A percentile compares a stretch with the other conserved stretches of the same genome.
Evolutionary conservation across 2,113 vertebrate genomes (phyloP).

Genomic region (Alouatta palliata): DNA sequence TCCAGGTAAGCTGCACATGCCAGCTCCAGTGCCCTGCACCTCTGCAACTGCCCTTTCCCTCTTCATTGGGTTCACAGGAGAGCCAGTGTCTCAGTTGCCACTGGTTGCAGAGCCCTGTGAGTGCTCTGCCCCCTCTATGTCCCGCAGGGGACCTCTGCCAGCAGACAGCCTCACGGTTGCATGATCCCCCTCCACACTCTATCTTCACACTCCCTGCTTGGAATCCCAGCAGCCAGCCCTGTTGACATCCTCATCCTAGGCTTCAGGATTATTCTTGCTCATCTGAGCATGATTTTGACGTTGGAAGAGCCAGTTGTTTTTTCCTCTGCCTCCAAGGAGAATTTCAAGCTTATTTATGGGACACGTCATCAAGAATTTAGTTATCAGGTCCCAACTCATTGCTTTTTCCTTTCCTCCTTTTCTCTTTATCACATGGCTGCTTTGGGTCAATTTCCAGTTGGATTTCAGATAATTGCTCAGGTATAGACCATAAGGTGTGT

Average conservation of each 20-base stretch:
- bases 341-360: neutral
- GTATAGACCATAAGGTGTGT: neutral
- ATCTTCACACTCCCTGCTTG: neutral
- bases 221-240: neutral
- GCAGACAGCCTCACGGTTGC: neutral
- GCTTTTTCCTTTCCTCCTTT: neutral
- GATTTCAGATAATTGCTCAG: neutral
- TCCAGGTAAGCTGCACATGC: rapidly evolving
- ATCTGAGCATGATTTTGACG: neutral
- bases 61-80: neutral
- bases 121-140: neutral
- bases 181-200: rapidly evolving
- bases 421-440: neutral
- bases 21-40: neutral
- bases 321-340: neutral
- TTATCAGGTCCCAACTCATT: neutral
- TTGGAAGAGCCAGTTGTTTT: neutral
- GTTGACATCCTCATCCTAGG: neutral
- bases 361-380: neutral
- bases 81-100: neutral
- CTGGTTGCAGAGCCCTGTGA: neutral
- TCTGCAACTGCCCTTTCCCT: rapidly evolving
- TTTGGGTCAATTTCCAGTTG: neutral
- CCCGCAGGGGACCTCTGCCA: neutral
- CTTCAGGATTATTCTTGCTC: neutral